Conservation (phyloP, 1,140 invertebrate species). For the Drosophila tani region DNA sequence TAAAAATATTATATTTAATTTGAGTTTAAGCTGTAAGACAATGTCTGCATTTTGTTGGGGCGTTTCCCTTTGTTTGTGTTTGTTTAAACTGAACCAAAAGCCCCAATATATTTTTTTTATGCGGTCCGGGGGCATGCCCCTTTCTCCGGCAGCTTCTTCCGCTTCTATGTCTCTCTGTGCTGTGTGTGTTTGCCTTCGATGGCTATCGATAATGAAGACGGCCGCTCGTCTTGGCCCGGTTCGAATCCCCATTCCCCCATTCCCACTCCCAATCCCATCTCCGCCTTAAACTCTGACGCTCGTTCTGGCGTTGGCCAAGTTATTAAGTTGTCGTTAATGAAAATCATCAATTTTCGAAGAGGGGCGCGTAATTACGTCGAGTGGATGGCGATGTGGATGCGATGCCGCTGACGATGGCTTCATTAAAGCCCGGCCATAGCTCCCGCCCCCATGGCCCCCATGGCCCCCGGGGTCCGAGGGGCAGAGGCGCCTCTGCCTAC, state of each 20-base stretch:
- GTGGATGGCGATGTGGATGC: constrained; percentile 27
- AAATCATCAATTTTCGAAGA: constrained; percentile 73
- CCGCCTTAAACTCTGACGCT: constrained; percentile 19
- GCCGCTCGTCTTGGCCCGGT: constrained; percentile 21
- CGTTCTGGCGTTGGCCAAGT: constrained; percentile 70
- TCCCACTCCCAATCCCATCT: not conserved
- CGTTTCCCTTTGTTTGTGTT: not conserved
- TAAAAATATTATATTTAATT: no score
- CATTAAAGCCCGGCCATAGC: constrained; percentile 31
- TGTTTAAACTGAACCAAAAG: not conserved
- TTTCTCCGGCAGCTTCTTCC: not conserved
- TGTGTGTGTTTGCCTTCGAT: constrained; percentile 34
- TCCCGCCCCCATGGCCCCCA: not conserved
- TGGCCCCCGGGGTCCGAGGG: not conserved
- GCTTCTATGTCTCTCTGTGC: constrained; percentile 2
- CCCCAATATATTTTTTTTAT: not conserved
- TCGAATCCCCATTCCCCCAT: constrained; percentile 1
- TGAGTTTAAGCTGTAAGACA: not conserved
- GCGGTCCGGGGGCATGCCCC: not conserved
- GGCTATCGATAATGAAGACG: constrained; percentile 53
- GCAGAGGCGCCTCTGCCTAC: constrained; percentile 27
- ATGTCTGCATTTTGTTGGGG: constrained; percentile 3
- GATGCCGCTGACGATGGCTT: constrained; percentile 42
- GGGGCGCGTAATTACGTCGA: constrained; percentile 59
- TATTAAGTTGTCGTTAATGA: constrained; percentile 82